Evolutionary conservation across 2,888 invertebrate species (phyloP).

Genomic region (Cosmia trapezina): DNA sequence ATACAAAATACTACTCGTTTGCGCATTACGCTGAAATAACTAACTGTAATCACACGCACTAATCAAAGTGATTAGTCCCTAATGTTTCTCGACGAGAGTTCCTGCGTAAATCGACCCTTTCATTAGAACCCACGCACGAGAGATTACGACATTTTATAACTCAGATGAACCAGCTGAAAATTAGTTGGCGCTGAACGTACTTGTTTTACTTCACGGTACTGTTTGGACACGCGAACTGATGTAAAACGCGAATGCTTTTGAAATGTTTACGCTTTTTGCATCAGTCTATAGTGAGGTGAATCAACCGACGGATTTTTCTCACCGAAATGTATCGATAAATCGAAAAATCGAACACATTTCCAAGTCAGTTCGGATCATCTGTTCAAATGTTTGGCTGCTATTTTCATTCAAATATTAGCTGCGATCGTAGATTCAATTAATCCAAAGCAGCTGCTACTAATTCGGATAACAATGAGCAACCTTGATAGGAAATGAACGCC

Average conservation of each 20-base stretch:
- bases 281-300: slow-evolving; percentile 62
- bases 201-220: slow-evolving; percentile 71
- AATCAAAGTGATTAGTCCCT: slow-evolving; percentile 61
- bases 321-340: slow-evolving; percentile 56
- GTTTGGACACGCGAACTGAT: slow-evolving; percentile 80
- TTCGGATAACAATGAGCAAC: slow-evolving; percentile 49
- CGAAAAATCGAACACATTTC: slow-evolving; percentile 29
- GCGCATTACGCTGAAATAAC: slow-evolving; percentile 27
- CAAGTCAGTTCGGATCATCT: slow-evolving; percentile 33
- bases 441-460: slow-evolving; percentile 42
- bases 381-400: slow-evolving; percentile 33
- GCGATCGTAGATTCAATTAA: slow-evolving; percentile 35
- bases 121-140: slow-evolving; percentile 66
- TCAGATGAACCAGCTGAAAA: slow-evolving; percentile 65
- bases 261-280: slow-evolving; percentile 79
- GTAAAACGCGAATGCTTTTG: slow-evolving; percentile 74
- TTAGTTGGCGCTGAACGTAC: slow-evolving; percentile 69
- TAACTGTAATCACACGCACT: slow-evolving; percentile 62
- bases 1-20: slow-evolving; percentile 25
- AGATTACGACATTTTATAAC: slow-evolving; percentile 64
- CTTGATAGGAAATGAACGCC: slow-evolving; percentile 55
- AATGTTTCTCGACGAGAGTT: slow-evolving; percentile 47
- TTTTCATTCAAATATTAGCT: slow-evolving; percentile 51
- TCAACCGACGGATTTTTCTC: slow-evolving; percentile 58
- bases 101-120: slow-evolving; percentile 63